These are phyloP conservation scores for Pseudoatta argentina DNA, from an alignment of 1,140 invertebrate species.

Conservation along the genomic window DNA sequence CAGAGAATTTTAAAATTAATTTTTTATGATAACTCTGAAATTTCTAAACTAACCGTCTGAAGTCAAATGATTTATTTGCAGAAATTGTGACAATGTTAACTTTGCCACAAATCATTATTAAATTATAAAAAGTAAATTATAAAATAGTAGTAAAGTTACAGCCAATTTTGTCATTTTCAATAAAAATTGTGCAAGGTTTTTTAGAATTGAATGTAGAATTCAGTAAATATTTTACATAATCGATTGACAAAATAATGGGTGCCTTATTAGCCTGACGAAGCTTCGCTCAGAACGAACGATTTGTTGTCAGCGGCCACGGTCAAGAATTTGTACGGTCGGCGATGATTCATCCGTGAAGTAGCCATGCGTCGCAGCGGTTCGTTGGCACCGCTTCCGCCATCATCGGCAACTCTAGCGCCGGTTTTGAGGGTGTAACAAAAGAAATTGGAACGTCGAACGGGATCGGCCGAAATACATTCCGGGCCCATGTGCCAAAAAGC, in stretches of 20 bases:
- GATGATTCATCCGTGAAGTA: conserved; percentile 67
- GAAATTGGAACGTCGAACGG: conserved; percentile 63
- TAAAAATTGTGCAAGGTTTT: not conserved
- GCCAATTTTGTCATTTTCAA: not conserved
- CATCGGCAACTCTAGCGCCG: conserved; percentile 64
- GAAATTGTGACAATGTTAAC: not conserved
- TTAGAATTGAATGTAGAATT: not conserved
- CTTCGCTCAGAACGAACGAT: not conserved
- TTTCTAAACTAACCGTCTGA: not conserved
- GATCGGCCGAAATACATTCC: conserved; percentile 49
- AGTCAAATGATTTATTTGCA: not conserved
- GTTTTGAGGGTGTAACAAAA: conserved; percentile 73
- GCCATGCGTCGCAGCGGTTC: conserved; percentile 63
- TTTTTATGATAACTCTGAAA: not conserved
- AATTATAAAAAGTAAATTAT: not conserved
- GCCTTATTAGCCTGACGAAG: not conserved
- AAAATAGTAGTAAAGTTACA: not conserved
- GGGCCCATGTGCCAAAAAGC: conserved; percentile 59
- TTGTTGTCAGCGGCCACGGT: not conserved
- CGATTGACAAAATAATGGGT: not conserved
- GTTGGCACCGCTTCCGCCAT: conserved; percentile 45
- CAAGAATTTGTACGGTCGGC: conserved; percentile 42
- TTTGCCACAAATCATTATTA: not conserved
- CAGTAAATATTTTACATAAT: not conserved
- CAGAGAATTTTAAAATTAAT: no score